These are phyloP conservation scores for Pogona vitticeps DNA, from an alignment of 2,113 vertebrate species.

Conservation along the genomic window DNA sequence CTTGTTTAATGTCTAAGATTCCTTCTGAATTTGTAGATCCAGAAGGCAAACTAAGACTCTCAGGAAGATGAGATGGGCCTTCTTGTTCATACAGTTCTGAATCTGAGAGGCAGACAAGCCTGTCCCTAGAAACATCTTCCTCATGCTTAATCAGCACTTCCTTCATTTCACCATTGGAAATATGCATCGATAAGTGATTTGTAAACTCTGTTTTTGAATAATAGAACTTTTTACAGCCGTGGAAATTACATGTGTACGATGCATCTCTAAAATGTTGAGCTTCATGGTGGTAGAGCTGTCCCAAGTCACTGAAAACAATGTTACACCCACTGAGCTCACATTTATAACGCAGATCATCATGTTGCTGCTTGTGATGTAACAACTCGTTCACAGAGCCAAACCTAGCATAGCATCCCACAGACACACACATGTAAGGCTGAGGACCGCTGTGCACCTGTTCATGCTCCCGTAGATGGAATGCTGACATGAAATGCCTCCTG, in stretches of 20 bases:
- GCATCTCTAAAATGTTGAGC: constrained; percentile 97
- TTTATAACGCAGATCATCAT: constrained; percentile 88
- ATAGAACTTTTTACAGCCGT: constrained; percentile 92
- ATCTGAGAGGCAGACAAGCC: constrained; percentile 56
- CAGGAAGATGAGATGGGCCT: constrained; percentile 59
- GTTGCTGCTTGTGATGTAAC: constrained; percentile 90
- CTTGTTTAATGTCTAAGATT: constrained; percentile 67
- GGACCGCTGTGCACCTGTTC: constrained; percentile 86
- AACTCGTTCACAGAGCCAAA: constrained; percentile 90
- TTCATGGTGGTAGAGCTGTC: constrained; percentile 95
- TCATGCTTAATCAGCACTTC: constrained; percentile 63
- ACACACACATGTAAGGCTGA: constrained; percentile 87
- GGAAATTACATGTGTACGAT: constrained; percentile 86
- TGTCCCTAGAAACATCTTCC: constrained; percentile 59
- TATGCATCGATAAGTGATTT: constrained; percentile 89
- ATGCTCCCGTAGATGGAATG: constrained; percentile 90
- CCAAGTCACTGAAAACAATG: constrained; percentile 91
- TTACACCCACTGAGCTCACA: constrained; percentile 93
- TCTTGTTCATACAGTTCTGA: constrained; percentile 64
- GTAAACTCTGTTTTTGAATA: constrained; percentile 93
- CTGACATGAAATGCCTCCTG: constrained; percentile 90
- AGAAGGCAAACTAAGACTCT: constrained; percentile 59
- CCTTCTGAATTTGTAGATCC: constrained; percentile 67
- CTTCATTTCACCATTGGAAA: constrained; percentile 75
- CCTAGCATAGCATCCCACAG: constrained; percentile 86